These are phyloP conservation scores for Chrysolophus pictus DNA, from an alignment of 2,797 vertebrate species.

Conservation along the genomic window DNA sequence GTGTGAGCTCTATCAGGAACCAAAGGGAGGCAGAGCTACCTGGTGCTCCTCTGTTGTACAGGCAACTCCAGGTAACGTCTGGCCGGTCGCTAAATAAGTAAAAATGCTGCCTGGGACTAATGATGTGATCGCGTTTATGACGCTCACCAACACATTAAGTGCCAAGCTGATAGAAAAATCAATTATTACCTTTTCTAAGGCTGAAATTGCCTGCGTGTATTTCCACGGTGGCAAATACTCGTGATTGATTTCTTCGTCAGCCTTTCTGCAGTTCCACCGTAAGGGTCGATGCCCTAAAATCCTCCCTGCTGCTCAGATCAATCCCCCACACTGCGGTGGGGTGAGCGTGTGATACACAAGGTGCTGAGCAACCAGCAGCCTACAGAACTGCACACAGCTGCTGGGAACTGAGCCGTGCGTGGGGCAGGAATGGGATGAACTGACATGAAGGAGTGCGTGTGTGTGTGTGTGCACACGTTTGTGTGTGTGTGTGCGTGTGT, in stretches of 20 bases:
- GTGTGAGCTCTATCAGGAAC: accelerated
- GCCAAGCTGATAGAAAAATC: slow-evolving; percentile 68
- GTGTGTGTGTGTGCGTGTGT: no score
- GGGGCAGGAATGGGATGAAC: neutral
- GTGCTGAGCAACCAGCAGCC: neutral
- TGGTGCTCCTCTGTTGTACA: neutral
- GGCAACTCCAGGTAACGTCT: neutral
- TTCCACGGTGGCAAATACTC: neutral
- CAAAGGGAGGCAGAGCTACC: neutral
- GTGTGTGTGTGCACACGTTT: accelerated
- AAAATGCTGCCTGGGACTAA: slow-evolving; percentile 5
- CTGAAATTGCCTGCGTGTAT: neutral
- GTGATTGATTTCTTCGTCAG: neutral
- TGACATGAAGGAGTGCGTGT: accelerated
- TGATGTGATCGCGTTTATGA: neutral
- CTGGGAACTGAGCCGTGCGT: accelerated
- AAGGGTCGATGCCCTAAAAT: accelerated
- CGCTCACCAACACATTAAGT: slow-evolving; percentile 26
- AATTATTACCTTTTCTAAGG: slow-evolving; percentile 33
- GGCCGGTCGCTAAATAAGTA: neutral
- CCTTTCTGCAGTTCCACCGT: neutral
- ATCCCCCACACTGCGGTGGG: neutral
- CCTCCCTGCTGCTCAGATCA: accelerated
- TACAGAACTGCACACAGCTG: accelerated
- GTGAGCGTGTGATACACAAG: accelerated